Base-by-base conservation (phyloP, 2,888 invertebrate genomes). In the Caenorhabditis panamensis region DNA sequence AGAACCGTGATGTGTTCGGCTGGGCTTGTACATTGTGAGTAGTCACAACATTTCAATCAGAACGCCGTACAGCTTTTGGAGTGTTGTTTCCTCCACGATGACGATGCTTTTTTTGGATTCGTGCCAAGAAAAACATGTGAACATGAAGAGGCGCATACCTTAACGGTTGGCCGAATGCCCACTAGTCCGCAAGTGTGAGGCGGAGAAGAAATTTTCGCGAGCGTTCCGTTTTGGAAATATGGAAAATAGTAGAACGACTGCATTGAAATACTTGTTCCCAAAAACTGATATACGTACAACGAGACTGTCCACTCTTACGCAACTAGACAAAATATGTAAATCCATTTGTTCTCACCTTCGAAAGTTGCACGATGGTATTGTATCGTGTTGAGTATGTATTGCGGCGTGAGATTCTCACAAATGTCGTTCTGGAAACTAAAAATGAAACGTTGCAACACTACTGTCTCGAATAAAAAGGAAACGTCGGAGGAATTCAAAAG, bases 31-130 rank as follows among this genome's bases (percentile, higher is more conserved):
- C 63, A 72, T 20, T 6, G 47, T 71, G 71, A 71, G 63, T 64
- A 53, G 73, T 58, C 64, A 59, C 63, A 73, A 73, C 58, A 73
- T 63, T 72, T 72, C 28, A 37, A 61, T 62, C 62, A 28, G 64
- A 4, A 9, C 31, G 31, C 31, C 73, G 73, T 73, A 73, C 73
- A 64, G 64, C 73, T 58, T 41, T 73, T 72, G 72, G 63, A 72
- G 72, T 72, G 73, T 73, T 73, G 64, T 73, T 64, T 51, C 49
- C 22, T 20, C 20, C 36, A 58, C 56, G 58, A 64, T 72, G 71
- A 71, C 72, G 64, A 20, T 26, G 37, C 47, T 41, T 36, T 72
- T 64, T 64, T 64, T 73, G 73, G 73, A 64, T 73, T 73, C 59
- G 58, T 64, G 64, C 73, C 73, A 64, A 73, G 41, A 49, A 53